Evolutionary conservation across 2,797 vertebrate genomes (phyloP).

Genomic region (Microhierax caerulescens): DNA sequence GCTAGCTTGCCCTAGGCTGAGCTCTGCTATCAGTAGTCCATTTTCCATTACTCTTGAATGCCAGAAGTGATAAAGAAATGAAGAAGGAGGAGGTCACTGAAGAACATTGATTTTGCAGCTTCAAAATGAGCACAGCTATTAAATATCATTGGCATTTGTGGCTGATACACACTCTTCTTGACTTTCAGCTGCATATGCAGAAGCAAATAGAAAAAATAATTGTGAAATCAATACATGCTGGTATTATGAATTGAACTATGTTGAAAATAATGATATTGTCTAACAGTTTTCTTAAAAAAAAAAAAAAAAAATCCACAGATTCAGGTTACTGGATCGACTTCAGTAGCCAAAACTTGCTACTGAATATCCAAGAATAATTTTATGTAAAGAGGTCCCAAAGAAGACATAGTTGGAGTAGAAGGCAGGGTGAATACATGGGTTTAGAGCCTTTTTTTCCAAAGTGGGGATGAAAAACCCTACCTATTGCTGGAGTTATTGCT

Average conservation of each 20-base stretch:
- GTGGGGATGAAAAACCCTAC: neutral
- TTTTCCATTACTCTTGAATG: constrained; percentile 3
- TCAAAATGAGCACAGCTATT: constrained; percentile 40
- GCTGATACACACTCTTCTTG: neutral
- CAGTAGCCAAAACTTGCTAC: neutral
- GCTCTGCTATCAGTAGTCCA: neutral
- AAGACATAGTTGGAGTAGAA: neutral
- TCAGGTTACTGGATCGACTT: neutral
- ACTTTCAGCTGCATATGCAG: constrained; percentile 34
- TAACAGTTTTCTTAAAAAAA: neutral
- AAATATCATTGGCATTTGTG: constrained; percentile 30
- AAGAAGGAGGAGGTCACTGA: constrained; percentile 4
- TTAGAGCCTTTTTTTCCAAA: neutral
- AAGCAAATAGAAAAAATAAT: constrained; percentile 36
- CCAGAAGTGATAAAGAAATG: constrained; percentile 31
- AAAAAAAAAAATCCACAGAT: neutral
- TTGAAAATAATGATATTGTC: neutral
- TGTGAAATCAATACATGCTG: constrained; percentile 33
- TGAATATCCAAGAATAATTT: neutral
- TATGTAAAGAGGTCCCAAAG: neutral
- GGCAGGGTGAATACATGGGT: neutral
- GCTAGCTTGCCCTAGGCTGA: neutral
- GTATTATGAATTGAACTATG: constrained; percentile 6
- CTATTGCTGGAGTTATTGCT: neutral
- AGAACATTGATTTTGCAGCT: constrained; percentile 10